Base-by-base conservation (phyloP, 2,113 vertebrate species). In the Carassius carassius region DNA sequence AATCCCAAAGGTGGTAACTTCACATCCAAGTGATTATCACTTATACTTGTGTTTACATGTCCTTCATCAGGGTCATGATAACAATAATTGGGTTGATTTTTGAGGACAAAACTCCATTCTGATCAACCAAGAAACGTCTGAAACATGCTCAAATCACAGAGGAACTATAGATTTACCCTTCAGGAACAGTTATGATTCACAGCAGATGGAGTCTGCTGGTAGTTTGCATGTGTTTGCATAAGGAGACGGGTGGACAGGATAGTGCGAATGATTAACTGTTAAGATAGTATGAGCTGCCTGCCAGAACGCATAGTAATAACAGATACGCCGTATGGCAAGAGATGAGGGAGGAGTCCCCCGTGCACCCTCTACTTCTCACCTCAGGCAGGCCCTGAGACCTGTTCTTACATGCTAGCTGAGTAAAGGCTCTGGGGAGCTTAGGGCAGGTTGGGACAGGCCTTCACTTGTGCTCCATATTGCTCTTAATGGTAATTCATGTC, bases 211-310 rank as follows among this genome's bases (percentile, higher is more conserved):
- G 77, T 51, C 76, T 63, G 85, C 41, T 78, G 54, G 49, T 78
- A 78, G 78, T 86, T 86, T 86, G 82, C 85, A 88, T 88, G 73
- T 79, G 85, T 88, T 86, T 88, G 85, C 78, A 88, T 88, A 82
- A 49, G 58, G 6, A 65, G 73, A 51, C 3, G 65, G 58, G 56
- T 51, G 49, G 37, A 56, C n/a, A 21, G 54, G 60, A 88, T 47
- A 44, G 81, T 47, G 81, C 19, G 1, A 54, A 72, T 81, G 87
- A 88, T 88, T 14, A 54, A 84, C 87, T 82, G 87, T 86, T 83
- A 70, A 86, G 85, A 88, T 88, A 86, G 44, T 23, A 21, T 17
- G 69, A 84, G 47, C 44, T 56, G 70, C 76, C 70, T 77, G 70
- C 70, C 78, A 80, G 78, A 63, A 19, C 16, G 1, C 60, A 44